Base-by-base conservation (phyloP, 2,113 vertebrate genomes). In the Neolamprologus toae region DNA sequence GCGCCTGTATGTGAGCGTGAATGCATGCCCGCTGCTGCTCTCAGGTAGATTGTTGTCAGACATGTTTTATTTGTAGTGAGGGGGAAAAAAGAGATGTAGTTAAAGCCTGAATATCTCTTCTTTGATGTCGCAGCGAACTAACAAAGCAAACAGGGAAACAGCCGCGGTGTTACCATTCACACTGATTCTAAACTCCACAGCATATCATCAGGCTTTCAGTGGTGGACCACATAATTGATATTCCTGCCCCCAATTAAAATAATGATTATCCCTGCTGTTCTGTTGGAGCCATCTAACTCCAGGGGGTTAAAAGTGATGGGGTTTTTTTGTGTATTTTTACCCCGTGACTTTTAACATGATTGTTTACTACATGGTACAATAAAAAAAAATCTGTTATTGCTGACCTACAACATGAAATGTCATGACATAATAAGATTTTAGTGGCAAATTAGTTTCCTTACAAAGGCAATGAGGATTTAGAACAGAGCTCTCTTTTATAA, bases 191-290 rank as follows among this genome's bases (percentile, higher is more conserved):
- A 82, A 80, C n/a, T 81, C 37, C 21, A 6, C 82, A 28, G 55
- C 51, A 51, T 68, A 84, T 89, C 78, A 59, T 53, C 71, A 4
- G 26, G 51, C 35, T 84, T 88, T 93, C 86, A 63, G 73, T 66
- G 59, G 53, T 53, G 53, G 79, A 83, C 81, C 26, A 35, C 19
- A 28, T 91, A 87, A 90, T 90, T 90, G 49, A 86, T 59, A 84
- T 71, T 35, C 35, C 84, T 85, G 84, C 83, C 92, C 80, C 17
- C 85, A 88, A 82, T 92, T 85, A 92, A 55, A 90, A 79, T 49
- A 73, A 57, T 87, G 88, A 92, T 91, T 87, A 92, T 80, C 80
- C 82, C 89, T 88, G 90, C 87, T 91, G 91, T 81, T 88, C 31
- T 49, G 84, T 89, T 59, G 49, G 16, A 57, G 31, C 42, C n/a